phyloP scores from a whole-genome alignment of 2,888 invertebrate species.

The Nezara viridula region DNA sequence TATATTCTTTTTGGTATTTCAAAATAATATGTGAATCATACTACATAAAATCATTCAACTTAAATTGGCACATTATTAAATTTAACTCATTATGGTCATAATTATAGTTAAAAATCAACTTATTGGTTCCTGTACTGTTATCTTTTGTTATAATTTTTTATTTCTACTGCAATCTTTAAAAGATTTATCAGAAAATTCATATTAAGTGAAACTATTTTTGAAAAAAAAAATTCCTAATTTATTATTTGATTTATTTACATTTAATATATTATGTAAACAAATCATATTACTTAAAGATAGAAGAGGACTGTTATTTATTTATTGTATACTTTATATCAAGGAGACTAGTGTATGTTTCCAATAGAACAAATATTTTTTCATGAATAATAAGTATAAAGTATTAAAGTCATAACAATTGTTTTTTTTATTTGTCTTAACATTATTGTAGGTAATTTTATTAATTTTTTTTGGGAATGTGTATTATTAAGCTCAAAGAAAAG shows the following conservation, averaged over 20 bases:
- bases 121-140: not conserved
- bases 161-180: not conserved
- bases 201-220: not conserved
- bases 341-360: not conserved
- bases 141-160: not conserved
- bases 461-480: not conserved
- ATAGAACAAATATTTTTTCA: not conserved
- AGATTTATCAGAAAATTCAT: not conserved
- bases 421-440: not conserved
- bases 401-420: not conserved
- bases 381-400: not conserved
- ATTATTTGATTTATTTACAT: not conserved
- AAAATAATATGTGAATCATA: not conserved
- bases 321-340: not conserved
- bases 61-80: too few species aligned
- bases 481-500: not conserved
- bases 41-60: not conserved
- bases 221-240: not conserved
- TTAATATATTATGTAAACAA: not conserved
- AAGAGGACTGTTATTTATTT: not conserved
- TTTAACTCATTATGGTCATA: not conserved
- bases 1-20: not conserved
- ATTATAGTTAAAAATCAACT: not conserved
- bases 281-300: not conserved
- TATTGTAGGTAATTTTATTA: not conserved